Conservation (phyloP, 2,888 invertebrate genomes). For the Brachylomia viminalis region DNA sequence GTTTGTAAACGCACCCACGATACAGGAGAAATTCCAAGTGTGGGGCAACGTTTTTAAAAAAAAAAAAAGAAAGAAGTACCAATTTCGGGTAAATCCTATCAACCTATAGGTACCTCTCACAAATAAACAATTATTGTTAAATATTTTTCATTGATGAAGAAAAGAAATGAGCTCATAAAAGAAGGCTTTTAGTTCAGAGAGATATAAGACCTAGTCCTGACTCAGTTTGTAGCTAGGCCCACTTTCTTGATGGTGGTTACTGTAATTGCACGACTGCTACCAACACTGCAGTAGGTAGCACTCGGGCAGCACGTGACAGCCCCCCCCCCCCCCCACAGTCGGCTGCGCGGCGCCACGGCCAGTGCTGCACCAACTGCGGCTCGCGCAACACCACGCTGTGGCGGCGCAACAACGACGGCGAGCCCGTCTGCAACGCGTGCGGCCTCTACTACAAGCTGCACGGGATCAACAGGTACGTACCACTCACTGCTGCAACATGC, state of each 20-base stretch:
- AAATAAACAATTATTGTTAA: not conserved
- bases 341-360: constrained; percentile 96
- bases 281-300: not conserved
- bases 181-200: not conserved
- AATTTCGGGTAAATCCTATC: not conserved
- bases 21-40: too few species aligned
- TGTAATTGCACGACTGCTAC: not conserved
- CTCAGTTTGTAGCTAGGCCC: not conserved
- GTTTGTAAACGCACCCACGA: too few species aligned
- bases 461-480: constrained; percentile 93
- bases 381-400: constrained; percentile 99
- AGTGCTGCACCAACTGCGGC: constrained; percentile 99
- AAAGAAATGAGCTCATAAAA: not conserved
- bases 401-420: constrained; percentile 99
- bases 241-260: constrained; percentile 5
- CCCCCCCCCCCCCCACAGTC: constrained; percentile 89
- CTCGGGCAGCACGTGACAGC: constrained; percentile 5
- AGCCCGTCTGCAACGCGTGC: constrained; percentile 99
- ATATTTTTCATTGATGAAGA: not conserved
- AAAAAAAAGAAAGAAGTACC: too few species aligned
- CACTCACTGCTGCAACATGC: not conserved
- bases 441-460: constrained; percentile 99
- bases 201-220: not conserved
- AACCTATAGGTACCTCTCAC: not conserved
- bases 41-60: too few species aligned